Conservation (phyloP, 2,888 invertebrate genomes). For the Spodoptera exigua region DNA sequence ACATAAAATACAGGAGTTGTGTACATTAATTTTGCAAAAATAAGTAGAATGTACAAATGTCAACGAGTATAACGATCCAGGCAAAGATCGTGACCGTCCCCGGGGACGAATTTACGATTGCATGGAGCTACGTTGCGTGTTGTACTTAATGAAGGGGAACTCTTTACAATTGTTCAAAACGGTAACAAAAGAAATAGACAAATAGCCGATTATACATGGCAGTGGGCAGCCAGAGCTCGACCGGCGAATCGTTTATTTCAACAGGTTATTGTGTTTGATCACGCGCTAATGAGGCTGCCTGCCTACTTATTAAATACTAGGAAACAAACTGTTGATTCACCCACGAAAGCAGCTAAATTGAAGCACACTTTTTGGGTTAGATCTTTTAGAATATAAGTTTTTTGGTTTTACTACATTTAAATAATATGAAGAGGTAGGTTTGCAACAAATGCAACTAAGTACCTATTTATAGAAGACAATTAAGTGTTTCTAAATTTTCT, state of each 20-base stretch:
- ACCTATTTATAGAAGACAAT: too few relatives aligned
- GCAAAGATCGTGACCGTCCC: slow-evolving; percentile 57
- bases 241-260: slow-evolving; percentile 48
- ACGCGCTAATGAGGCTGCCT: slow-evolving; percentile 51
- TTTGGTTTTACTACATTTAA: too few relatives aligned
- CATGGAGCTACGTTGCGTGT: slow-evolving; percentile 62
- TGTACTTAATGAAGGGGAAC: slow-evolving; percentile 43
- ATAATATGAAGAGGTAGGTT: too few relatives aligned
- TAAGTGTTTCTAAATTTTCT: too few relatives aligned
- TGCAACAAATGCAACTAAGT: too few relatives aligned
- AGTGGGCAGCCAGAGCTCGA: slow-evolving; percentile 21
- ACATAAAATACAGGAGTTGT: slow-evolving; percentile 15
- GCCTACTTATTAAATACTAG: slow-evolving; percentile 44
- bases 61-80: slow-evolving; percentile 55
- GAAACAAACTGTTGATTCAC: slow-evolving; percentile 62
- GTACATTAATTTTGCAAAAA: slow-evolving; percentile 41
- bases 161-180: slow-evolving; percentile 36
- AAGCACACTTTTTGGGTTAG: too few relatives aligned
- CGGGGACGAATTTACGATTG: slow-evolving; percentile 65
- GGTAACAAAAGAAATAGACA: slow-evolving; percentile 47
- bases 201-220: slow-evolving; percentile 54
- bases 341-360: slow-evolving; percentile 7
- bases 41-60: slow-evolving; percentile 47
- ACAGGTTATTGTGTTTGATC: slow-evolving; percentile 66
- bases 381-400: too few relatives aligned